Percentiles rank a stretch among this genome's conserved stretches.
These are phyloP conservation scores for Drosophila mojavensis DNA, from an alignment of 1,140 invertebrate genomes.

Conservation along the genomic window DNA sequence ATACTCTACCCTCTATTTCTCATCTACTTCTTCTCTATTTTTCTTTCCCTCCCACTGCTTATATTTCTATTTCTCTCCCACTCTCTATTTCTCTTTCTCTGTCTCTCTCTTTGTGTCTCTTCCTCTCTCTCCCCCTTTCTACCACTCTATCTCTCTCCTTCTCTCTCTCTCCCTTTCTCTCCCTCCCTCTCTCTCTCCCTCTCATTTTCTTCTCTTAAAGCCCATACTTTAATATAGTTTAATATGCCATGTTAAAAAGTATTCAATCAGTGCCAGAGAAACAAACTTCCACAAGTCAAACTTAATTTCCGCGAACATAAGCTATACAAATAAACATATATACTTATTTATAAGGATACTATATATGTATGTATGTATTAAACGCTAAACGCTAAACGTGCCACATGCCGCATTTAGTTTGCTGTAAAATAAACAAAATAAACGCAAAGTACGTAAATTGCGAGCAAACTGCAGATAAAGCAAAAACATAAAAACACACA, in stretches of 20 bases:
- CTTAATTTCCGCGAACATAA: conserved; percentile 57
- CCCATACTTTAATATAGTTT: neutral
- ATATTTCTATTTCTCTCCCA: no score
- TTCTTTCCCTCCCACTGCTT: no score
- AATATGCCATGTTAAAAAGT: conserved; percentile 4
- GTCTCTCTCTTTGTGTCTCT: no score
- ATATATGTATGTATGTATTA: neutral
- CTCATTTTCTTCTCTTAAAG: neutral
- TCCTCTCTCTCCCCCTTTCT: no score
- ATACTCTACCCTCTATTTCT: no score
- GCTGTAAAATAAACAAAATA: conserved; percentile 18
- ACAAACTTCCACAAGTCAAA: conserved; percentile 38
- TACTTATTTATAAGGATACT: neutral
- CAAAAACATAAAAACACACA: conserved; percentile 18
- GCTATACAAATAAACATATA: conserved; percentile 3
- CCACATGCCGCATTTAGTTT: conserved; percentile 26
- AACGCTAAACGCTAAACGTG: conserved; percentile 11
- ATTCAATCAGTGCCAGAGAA: neutral
- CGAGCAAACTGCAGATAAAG: conserved; percentile 67
- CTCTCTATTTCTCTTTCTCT: no score
- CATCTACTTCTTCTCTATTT: no score
- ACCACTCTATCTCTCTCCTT: no score
- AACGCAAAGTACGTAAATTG: conserved; percentile 63
- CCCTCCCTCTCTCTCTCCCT: neutral
- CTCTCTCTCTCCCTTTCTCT: neutral